Percentiles rank a stretch among this genome's conserved stretches.
These are phyloP conservation scores for Patella depressa DNA, from an alignment of 2,888 invertebrate species.

Conservation along the genomic window DNA sequence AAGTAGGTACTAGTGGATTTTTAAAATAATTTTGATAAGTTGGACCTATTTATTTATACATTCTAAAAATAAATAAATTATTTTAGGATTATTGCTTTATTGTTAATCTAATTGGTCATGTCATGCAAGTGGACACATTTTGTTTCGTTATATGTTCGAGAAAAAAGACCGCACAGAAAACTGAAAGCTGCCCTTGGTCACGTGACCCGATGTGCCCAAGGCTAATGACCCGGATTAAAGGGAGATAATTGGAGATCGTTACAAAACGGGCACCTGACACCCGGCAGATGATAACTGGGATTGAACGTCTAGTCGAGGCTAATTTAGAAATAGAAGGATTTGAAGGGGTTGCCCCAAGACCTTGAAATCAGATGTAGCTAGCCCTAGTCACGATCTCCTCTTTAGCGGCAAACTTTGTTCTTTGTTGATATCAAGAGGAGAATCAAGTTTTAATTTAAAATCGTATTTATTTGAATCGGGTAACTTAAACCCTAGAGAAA, in stretches of 20 bases:
- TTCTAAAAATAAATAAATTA: no score
- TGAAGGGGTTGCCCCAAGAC: background rate
- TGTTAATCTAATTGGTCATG: no score
- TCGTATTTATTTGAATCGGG: background rate
- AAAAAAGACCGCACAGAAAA: no score
- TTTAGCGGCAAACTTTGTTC: conserved; percentile 11
- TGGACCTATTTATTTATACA: no score
- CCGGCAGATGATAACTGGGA: conserved; percentile 5
- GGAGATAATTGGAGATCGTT: conserved; percentile 1
- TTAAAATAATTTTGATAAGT: no score
- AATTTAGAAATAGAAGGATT: background rate
- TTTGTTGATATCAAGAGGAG: background rate
- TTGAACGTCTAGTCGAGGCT: background rate
- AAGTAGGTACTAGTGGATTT: no score
- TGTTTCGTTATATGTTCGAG: no score
- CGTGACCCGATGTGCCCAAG: background rate
- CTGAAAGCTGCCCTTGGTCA: background rate
- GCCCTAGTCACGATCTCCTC: background rate
- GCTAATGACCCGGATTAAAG: conserved; percentile 6
- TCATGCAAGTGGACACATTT: no score
- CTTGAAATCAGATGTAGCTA: background rate
- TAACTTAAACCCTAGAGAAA: no score
- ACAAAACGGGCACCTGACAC: conserved; percentile 8
- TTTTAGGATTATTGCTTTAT: no score
- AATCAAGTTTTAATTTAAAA: conserved; percentile 10